These are phyloP conservation scores for Drosophila aff. DNA, from an alignment of 1,140 invertebrate species.

Conservation along the genomic window DNA sequence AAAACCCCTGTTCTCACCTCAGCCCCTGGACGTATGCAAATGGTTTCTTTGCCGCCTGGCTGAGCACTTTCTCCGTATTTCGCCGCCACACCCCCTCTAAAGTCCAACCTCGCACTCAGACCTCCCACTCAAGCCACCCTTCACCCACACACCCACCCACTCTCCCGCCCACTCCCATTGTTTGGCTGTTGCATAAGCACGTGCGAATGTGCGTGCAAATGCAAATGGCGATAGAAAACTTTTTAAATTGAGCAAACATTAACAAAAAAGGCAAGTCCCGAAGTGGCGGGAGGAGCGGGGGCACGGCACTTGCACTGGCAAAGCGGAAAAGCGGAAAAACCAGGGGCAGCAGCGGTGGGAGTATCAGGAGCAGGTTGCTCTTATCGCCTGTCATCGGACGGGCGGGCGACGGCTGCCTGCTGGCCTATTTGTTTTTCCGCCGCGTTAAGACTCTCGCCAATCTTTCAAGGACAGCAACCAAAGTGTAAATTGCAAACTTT, in stretches of 20 bases:
- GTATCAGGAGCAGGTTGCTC: slow-evolving; percentile 48
- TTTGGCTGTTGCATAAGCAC: slow-evolving; percentile 66
- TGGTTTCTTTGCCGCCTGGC: slow-evolving; percentile 71
- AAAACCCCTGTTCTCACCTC: slow-evolving; percentile 14
- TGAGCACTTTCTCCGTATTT: slow-evolving; percentile 32
- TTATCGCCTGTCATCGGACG: slow-evolving; percentile 61
- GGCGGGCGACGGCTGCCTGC: slow-evolving; percentile 20
- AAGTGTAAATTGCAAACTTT: slow-evolving; percentile 78
- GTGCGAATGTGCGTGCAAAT: slow-evolving; percentile 81
- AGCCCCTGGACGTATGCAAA: slow-evolving; percentile 75
- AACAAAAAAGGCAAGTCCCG: slow-evolving; percentile 62
- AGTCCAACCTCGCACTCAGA: background rate
- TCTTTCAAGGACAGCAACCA: slow-evolving; percentile 75
- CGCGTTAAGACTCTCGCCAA: slow-evolving; percentile 60
- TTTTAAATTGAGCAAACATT: slow-evolving; percentile 84
- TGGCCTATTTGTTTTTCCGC: slow-evolving; percentile 73
- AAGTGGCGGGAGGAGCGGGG: slow-evolving; percentile 15
- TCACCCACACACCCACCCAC: background rate
- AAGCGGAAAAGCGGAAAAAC: slow-evolving; percentile 11
- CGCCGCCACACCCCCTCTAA: background rate
- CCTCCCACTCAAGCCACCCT: slow-evolving; percentile 10
- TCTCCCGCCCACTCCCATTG: slow-evolving; percentile 17
- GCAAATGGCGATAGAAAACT: slow-evolving; percentile 82
- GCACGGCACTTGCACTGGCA: slow-evolving; percentile 28
- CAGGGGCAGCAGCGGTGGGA: background rate